Evolutionary conservation across 2,888 invertebrate species (phyloP).

Genomic region (Dynastes grantii): DNA sequence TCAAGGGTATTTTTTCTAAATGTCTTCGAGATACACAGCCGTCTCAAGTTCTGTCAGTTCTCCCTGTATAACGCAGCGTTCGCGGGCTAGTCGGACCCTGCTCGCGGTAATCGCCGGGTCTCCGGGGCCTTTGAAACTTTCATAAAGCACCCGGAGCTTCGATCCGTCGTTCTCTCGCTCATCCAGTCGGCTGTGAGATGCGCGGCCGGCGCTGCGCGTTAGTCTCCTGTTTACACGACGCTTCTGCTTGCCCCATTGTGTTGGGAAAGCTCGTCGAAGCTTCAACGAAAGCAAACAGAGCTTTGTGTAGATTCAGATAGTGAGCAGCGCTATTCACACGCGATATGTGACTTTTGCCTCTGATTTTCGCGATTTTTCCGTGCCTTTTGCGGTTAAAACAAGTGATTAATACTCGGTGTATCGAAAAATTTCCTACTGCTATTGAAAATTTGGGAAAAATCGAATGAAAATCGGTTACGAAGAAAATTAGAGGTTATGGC

Average conservation of each 20-base stretch:
- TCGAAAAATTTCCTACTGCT: background rate
- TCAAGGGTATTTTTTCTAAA: no score
- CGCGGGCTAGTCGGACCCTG: constrained; percentile 35
- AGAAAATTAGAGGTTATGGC: constrained; percentile 40
- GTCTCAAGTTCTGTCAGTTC: no score
- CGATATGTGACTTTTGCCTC: background rate
- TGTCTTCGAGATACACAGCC: no score
- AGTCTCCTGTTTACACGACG: constrained; percentile 36
- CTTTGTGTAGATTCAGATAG: background rate
- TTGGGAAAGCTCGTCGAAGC: background rate
- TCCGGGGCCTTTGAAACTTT: constrained; percentile 58
- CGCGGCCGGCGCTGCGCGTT: constrained; percentile 52
- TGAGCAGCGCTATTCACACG: background rate
- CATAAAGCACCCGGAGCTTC: constrained; percentile 58
- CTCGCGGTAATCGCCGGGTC: constrained; percentile 57
- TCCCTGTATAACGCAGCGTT: no score
- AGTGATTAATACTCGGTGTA: background rate
- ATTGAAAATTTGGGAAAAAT: background rate
- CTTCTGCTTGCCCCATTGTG: constrained; percentile 16
- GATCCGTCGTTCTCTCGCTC: constrained; percentile 52
- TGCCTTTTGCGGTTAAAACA: background rate
- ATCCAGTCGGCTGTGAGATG: constrained; percentile 54
- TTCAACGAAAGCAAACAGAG: background rate
- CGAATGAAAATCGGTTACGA: background rate
- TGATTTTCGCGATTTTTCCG: background rate